phyloP scores from a whole-genome alignment of 2,888 invertebrate species.

The Calameuta idolon region DNA sequence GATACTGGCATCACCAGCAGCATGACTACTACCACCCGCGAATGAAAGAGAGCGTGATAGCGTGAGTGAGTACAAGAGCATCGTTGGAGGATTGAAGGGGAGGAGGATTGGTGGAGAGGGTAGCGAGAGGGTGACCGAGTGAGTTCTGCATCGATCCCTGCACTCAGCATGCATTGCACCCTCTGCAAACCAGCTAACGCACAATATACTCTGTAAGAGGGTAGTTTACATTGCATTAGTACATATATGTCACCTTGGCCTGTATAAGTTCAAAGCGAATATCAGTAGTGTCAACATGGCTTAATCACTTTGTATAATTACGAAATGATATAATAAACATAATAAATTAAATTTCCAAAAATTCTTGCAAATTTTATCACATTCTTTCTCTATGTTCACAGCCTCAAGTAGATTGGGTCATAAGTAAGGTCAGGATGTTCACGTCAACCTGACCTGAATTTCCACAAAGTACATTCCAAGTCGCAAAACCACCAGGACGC shows the following conservation, averaged over 20 bases:
- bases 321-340: too few species aligned
- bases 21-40: background rate
- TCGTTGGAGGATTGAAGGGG: background rate
- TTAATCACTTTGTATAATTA: too few species aligned
- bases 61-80: background rate
- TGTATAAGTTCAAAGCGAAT: background rate
- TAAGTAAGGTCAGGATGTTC: too few species aligned
- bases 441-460: background rate
- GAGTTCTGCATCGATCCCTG: conserved; percentile 5
- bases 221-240: conserved; percentile 1
- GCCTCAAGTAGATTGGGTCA: too few species aligned
- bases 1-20: background rate
- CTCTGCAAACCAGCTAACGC: background rate
- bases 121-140: background rate
- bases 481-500: too few species aligned
- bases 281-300: too few species aligned
- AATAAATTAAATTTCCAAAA: too few species aligned
- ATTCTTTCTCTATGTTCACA: too few species aligned
- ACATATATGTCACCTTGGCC: background rate
- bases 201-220: background rate
- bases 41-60: background rate
- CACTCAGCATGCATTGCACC: background rate
- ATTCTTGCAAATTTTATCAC: too few species aligned
- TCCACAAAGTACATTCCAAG: background rate
- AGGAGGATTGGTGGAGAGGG: background rate